A percentile compares a stretch with the other conserved stretches of the same genome.
Conservation (phyloP, 2,888 invertebrate species). For the Saturnia pavonia region DNA sequence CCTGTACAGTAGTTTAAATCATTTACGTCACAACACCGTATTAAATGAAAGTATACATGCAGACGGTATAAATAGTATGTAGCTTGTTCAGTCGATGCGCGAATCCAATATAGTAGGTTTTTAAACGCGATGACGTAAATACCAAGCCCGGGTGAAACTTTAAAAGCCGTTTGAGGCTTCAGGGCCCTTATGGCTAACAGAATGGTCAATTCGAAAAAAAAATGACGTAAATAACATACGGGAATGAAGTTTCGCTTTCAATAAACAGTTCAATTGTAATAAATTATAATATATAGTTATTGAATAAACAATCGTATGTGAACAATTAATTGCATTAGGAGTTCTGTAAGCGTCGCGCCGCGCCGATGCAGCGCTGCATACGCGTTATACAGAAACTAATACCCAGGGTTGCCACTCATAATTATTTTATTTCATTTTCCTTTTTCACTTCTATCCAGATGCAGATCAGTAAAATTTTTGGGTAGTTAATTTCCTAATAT, state of each 20-base stretch:
- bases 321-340: slow-evolving; percentile 69
- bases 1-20: not conserved
- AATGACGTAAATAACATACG: not conserved
- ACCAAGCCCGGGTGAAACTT: too few species aligned
- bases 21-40: not conserved
- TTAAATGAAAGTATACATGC: not conserved
- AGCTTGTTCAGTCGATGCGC: not conserved
- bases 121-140: not conserved
- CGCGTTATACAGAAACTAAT: slow-evolving; percentile 20
- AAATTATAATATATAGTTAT: slow-evolving; percentile 41
- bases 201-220: too few species aligned
- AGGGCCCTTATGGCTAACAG: too few species aligned
- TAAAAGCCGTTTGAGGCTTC: too few species aligned
- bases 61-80: not conserved
- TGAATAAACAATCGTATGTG: slow-evolving; percentile 53
- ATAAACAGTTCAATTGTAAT: slow-evolving; percentile 2
- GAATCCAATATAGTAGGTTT: too few species aligned
- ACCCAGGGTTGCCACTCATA: slow-evolving; percentile 4
- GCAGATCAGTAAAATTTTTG: not conserved
- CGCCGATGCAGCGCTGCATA: slow-evolving; percentile 33
- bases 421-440: not conserved
- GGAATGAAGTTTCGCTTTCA: not conserved
- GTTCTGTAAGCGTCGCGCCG: slow-evolving; percentile 31
- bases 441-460: not conserved
- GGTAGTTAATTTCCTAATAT: too few species aligned